Percentiles rank a stretch among this genome's conserved stretches.
phyloP scores from a whole-genome alignment of 2,113 vertebrate species.

The Dipodomys stephensi region DNA sequence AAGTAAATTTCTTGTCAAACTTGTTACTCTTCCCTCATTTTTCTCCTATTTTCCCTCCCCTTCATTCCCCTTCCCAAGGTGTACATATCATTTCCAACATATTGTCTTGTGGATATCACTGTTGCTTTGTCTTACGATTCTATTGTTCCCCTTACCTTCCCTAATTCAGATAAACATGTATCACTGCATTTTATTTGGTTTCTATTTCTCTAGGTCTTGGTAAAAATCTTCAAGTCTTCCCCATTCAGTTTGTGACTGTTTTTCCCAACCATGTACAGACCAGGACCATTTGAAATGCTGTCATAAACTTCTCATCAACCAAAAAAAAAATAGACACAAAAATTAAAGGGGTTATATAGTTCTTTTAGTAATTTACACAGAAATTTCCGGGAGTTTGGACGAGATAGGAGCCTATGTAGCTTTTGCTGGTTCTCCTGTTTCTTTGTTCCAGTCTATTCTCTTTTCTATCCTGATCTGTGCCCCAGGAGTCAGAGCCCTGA shows the following conservation, averaged over 20 bases:
- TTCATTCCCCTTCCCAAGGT: too few species aligned
- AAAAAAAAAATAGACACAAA: neutral
- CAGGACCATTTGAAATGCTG: neutral
- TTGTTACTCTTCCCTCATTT: too few species aligned
- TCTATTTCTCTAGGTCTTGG: neutral
- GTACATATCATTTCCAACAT: too few species aligned
- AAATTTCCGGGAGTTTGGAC: neutral
- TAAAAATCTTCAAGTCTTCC: neutral
- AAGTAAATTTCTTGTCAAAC: too few species aligned
- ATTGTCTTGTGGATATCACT: too few species aligned
- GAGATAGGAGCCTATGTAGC: neutral
- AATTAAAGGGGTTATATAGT: neutral
- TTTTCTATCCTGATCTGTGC: neutral
- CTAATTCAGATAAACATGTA: too few species aligned
- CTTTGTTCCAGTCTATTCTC: neutral
- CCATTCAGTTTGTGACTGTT: neutral
- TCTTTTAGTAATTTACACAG: neutral
- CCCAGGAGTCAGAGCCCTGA: neutral
- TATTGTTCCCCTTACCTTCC: too few species aligned
- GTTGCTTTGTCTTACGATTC: too few species aligned
- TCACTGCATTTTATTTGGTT: neutral
- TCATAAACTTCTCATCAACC: neutral
- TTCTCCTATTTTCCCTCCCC: too few species aligned
- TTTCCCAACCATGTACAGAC: neutral
- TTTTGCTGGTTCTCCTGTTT: neutral